Percentiles rank a stretch among this genome's conserved stretches.
Conservation (phyloP, 2,113 vertebrate genomes). For the Hoplias malabaricus region DNA sequence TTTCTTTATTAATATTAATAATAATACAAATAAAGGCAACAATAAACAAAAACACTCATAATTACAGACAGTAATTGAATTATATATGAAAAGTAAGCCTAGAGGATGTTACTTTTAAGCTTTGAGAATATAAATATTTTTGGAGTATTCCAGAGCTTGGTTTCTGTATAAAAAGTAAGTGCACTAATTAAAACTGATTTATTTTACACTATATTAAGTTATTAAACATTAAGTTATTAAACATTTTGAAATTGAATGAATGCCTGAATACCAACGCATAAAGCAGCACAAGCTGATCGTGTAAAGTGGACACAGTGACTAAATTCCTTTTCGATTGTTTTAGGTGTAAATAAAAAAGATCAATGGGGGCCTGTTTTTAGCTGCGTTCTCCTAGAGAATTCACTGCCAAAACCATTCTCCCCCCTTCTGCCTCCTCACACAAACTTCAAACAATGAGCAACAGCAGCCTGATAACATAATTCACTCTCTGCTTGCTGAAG, state of each 20-base stretch:
- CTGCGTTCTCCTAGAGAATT: not conserved
- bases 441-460: slow-evolving; percentile 17
- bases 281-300: not conserved
- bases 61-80: too few relatives aligned
- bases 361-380: not conserved
- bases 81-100: too few relatives aligned
- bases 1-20: too few relatives aligned
- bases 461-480: not conserved
- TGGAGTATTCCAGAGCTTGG: not conserved
- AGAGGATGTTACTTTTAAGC: too few relatives aligned
- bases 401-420: slow-evolving; percentile 17
- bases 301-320: not conserved
- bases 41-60: too few relatives aligned
- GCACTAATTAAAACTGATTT: too few relatives aligned
- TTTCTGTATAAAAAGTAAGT: not conserved
- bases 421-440: not conserved
- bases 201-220: too few relatives aligned
- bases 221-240: too few relatives aligned
- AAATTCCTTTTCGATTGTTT: not conserved
- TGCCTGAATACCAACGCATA: too few relatives aligned
- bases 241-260: too few relatives aligned
- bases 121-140: not conserved
- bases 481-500: slow-evolving; percentile 9
- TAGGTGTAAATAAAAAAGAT: slow-evolving; percentile 11
- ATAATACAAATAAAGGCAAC: not conserved